These are phyloP conservation scores for Cyanistes caeruleus DNA, from an alignment of 2,113 vertebrate genomes.

Conservation along the genomic window DNA sequence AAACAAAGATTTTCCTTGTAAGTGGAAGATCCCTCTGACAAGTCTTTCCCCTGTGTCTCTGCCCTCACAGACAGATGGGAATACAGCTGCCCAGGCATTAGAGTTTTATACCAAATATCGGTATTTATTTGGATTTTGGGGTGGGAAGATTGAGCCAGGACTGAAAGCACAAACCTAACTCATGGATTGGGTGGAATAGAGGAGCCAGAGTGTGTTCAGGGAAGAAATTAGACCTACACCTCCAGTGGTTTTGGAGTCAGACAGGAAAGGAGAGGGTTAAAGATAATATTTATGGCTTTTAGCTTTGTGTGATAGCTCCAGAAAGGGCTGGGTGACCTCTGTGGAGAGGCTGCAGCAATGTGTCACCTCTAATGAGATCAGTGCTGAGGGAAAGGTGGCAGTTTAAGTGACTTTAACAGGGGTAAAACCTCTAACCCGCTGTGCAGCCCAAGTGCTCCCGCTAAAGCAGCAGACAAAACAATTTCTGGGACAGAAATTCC, in stretches of 20 bases:
- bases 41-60: not conserved
- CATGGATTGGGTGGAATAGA: not conserved
- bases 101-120: not conserved
- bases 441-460: constrained; percentile 2
- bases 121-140: not conserved
- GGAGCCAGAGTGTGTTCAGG: not conserved
- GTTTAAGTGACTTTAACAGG: constrained; percentile 31
- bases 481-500: constrained; percentile 2
- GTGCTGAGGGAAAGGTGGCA: constrained; percentile 37
- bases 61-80: not conserved
- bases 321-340: constrained; percentile 37
- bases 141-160: not conserved
- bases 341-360: constrained; percentile 11
- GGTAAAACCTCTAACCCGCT: constrained; percentile 43
- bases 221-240: not conserved
- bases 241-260: not conserved
- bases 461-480: constrained; percentile 4
- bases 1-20: not conserved
- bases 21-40: not conserved
- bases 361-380: constrained; percentile 45
- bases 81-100: not conserved
- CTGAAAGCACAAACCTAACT: not conserved
- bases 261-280: not conserved
- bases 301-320: not conserved
- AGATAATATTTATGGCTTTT: not conserved